Base-by-base conservation (phyloP, 2,888 invertebrate species). In the Pseudococcus jackbeardsleyi region DNA sequence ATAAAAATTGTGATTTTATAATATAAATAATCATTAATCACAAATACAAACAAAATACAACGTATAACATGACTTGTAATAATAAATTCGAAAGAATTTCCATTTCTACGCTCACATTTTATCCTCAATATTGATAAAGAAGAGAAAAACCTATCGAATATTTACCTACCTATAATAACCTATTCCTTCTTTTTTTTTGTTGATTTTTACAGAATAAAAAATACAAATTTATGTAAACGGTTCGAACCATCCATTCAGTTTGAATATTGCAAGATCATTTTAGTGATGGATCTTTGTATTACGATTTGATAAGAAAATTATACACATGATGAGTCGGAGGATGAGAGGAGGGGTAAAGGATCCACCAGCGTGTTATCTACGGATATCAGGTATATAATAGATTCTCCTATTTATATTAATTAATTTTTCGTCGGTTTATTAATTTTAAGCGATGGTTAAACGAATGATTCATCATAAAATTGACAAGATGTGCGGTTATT, bases 351-450 rank as follows among this genome's bases (percentile, higher is more conserved):
- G 9, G 22, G 22, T 19, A 64, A 22, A 22, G 11, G 22, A 22
- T 64, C 64, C 64, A 64, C 2, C 22, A 9, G 8, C 54, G 42
- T n/a, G 79, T 82, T 82, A 82, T 82, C 79, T 82, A 82, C 79
- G 79, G 79, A 46, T 82, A 82, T 82, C 79, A 82, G 46, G 42
- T 42, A 46, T 19, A 82, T 82, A 82, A 82, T 82, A 82, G 79
- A 33, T 42, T 82, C 26, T 33, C 26, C 79, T 33, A 82, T 82
- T 82, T 82, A 46, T 82, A 82, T 46, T 82, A 82, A 82, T 82
- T 82, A 82, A 82, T 82, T 82, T 82, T 82, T 22, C n/a, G 39
- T 82, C n/a, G 42, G 79, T 82, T 82, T 82, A 82, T 82, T 82
- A 46, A 82, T 82, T 82, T 82, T 46, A 42, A 42, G 15, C 79